Evolutionary conservation across 2,797 vertebrate species (phyloP).

Genomic region (Sebastes taczanowskii): DNA sequence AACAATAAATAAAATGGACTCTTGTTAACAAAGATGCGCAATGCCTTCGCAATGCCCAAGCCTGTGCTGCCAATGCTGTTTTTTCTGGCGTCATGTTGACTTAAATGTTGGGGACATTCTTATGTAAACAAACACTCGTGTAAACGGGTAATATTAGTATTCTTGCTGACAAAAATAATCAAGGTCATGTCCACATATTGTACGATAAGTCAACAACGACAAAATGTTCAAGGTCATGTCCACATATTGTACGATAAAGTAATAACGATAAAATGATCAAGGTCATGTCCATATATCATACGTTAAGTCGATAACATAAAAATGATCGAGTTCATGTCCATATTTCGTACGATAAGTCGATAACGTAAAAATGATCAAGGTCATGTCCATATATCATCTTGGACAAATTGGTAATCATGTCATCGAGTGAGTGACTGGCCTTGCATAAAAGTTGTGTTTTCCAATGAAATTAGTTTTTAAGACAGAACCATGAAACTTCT

Average conservation of each 20-base stretch:
- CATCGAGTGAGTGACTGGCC: neutral
- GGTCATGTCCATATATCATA: neutral
- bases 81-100: neutral
- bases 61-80: too few relatives aligned
- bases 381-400: neutral
- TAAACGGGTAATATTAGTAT: neutral
- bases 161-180: too few relatives aligned
- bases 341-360: neutral
- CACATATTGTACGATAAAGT: too few relatives aligned
- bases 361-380: neutral
- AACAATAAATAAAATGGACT: too few relatives aligned
- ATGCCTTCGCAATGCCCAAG: too few relatives aligned
- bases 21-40: too few relatives aligned
- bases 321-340: too few relatives aligned
- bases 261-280: neutral
- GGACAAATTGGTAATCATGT: neutral
- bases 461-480: neutral
- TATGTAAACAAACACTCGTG: neutral
- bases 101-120: neutral
- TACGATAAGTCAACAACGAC: accelerated
- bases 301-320: neutral
- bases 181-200: neutral
- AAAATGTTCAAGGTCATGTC: neutral
- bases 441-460: neutral
- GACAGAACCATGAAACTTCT: neutral